phyloP scores from a whole-genome alignment of 1,140 invertebrate genomes.

The Panulirus ornatus region DNA sequence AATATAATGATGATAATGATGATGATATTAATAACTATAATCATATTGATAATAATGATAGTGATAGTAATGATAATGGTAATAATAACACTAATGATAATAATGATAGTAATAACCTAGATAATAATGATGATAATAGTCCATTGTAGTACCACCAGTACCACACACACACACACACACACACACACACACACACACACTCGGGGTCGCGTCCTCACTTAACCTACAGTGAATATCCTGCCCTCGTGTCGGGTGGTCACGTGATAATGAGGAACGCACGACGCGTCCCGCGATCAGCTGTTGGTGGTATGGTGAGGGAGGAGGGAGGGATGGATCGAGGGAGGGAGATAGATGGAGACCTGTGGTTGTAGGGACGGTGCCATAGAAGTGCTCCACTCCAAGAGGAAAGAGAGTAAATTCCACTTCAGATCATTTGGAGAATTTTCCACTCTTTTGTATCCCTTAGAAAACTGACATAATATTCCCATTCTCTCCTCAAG shows the following conservation, averaged over 20 bases:
- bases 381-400: no score
- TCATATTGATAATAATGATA: no score
- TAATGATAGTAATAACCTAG: no score
- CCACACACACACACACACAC: background rate
- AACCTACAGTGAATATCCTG: background rate
- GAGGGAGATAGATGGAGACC: background rate
- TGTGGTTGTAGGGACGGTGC: background rate
- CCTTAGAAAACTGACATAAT: constrained; percentile 70
- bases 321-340: constrained; percentile 17
- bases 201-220: background rate
- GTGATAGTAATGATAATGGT: no score
- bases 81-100: no score
- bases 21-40: constrained; percentile 4
- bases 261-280: background rate
- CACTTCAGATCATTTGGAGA: constrained; percentile 69
- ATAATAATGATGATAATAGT: no score
- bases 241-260: background rate
- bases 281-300: no score
- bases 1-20: no score
- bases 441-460: constrained; percentile 69
- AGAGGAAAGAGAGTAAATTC: constrained; percentile 64
- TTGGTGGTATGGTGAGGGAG: constrained; percentile 12
- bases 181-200: no score
- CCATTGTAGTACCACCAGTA: background rate
- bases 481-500: constrained; percentile 65